Conservation (phyloP, 2,888 invertebrate genomes). For the Melanargia galathea region DNA sequence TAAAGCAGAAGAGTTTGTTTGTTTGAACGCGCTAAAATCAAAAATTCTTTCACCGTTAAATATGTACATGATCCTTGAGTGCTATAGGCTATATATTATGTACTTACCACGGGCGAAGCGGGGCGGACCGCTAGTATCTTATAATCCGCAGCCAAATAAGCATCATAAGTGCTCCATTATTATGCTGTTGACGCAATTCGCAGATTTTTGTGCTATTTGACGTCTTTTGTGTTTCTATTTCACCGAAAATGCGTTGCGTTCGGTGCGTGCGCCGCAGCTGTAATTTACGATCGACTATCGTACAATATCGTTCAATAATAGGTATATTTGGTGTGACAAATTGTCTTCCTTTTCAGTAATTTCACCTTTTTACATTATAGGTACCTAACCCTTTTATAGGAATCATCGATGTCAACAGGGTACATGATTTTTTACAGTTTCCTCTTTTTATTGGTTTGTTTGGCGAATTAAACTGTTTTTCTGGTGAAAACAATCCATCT, state of each 20-base stretch:
- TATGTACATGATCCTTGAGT: too few species aligned
- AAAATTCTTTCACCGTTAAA: too few species aligned
- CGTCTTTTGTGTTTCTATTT: background rate
- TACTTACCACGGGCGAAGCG: too few species aligned
- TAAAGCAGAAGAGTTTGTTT: too few species aligned
- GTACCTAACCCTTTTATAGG: constrained; percentile 27
- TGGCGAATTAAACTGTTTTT: too few species aligned
- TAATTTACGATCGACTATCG: background rate
- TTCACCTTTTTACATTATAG: constrained; percentile 26
- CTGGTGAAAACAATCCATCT: too few species aligned
- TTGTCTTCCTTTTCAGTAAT: constrained; percentile 38
- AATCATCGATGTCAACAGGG: constrained; percentile 18
- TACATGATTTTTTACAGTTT: background rate
- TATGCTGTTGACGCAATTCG: too few species aligned
- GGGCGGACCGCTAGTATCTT: too few species aligned
- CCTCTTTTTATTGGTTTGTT: background rate
- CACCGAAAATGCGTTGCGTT: background rate
- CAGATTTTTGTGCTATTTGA: background rate
- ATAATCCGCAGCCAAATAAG: too few species aligned
- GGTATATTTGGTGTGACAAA: constrained; percentile 31
- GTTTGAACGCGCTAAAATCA: too few species aligned
- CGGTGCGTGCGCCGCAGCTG: background rate
- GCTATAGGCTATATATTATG: too few species aligned
- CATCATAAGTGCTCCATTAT: too few species aligned
- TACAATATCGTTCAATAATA: constrained; percentile 30